These are phyloP conservation scores for Cantharis lateralis DNA, from an alignment of 2,888 invertebrate genomes.

Conservation along the genomic window DNA sequence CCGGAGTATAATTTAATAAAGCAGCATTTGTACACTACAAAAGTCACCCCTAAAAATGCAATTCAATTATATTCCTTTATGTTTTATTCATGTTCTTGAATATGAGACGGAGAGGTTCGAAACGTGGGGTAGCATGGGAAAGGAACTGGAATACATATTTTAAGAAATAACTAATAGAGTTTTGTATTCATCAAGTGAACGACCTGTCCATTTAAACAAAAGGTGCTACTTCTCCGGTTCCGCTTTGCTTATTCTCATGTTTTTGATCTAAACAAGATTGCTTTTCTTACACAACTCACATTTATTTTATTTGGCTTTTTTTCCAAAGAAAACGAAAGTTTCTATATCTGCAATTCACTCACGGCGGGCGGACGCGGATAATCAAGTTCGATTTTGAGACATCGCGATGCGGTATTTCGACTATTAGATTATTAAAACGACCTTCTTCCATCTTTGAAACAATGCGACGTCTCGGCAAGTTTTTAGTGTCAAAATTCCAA, in stretches of 20 bases:
- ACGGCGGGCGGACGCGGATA: too few relatives aligned
- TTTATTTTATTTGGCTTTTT: not conserved
- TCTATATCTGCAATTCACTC: not conserved
- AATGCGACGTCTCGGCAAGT: slow-evolving; percentile 41
- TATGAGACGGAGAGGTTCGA: slow-evolving; percentile 4
- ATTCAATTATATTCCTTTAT: slow-evolving; percentile 15
- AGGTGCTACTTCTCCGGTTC: slow-evolving; percentile 27
- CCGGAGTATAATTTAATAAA: not conserved
- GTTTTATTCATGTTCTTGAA: slow-evolving; percentile 15
- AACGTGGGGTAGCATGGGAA: not conserved
- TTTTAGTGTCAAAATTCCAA: slow-evolving; percentile 35
- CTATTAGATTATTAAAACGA: not conserved
- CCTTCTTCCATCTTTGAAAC: not conserved
- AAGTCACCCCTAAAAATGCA: slow-evolving; percentile 10
- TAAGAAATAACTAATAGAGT: slow-evolving; percentile 28
- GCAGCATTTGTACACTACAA: slow-evolving; percentile 8
- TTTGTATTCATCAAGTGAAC: slow-evolving; percentile 32
- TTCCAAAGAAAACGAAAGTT: not conserved
- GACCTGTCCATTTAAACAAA: slow-evolving; percentile 33
- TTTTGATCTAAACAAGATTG: slow-evolving; percentile 18
- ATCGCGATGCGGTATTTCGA: not conserved
- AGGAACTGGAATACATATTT: not conserved
- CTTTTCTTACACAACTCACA: slow-evolving; percentile 2
- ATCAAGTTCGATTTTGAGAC: not conserved
- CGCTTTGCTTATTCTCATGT: slow-evolving; percentile 27